A percentile compares a stretch with the other conserved stretches of the same genome.
phyloP scores from a whole-genome alignment of 2,888 invertebrate species.

The Noctua pronuba region DNA sequence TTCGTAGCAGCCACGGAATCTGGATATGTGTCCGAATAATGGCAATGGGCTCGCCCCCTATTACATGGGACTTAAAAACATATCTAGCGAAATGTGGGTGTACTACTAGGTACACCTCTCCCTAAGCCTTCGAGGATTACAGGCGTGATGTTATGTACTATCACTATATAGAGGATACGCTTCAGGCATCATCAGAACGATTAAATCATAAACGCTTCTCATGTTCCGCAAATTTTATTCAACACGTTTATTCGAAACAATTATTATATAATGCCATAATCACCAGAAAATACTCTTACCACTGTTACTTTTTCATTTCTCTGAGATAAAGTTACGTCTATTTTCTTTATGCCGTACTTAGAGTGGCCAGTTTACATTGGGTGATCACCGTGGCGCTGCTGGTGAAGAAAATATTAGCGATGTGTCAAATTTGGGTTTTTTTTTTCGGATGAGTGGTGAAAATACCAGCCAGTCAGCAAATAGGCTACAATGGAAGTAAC shows the following conservation, averaged over 20 bases:
- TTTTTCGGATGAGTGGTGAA: too few species aligned
- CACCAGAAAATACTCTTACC: slow-evolving; percentile 29
- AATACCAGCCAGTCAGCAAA: too few species aligned
- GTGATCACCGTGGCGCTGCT: background rate
- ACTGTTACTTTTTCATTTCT: slow-evolving; percentile 56
- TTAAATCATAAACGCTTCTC: slow-evolving; percentile 15
- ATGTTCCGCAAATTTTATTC: slow-evolving; percentile 2
- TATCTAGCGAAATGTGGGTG: too few species aligned
- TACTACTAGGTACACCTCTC: too few species aligned
- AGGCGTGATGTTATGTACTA: background rate
- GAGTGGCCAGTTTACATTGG: slow-evolving; percentile 35
- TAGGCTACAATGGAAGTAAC: too few species aligned
- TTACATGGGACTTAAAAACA: too few species aligned
- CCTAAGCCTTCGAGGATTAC: background rate
- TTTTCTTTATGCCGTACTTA: slow-evolving; percentile 28
- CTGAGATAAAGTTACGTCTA: slow-evolving; percentile 45
- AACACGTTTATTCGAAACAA: slow-evolving; percentile 19
- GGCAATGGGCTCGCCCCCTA: too few species aligned
- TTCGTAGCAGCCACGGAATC: too few species aligned
- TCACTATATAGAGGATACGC: background rate
- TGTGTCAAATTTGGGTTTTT: background rate
- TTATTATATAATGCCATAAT: slow-evolving; percentile 39
- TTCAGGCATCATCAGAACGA: background rate
- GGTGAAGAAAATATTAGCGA: background rate
- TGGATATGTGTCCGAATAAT: too few species aligned